Base-by-base conservation (phyloP, 1,140 invertebrate genomes). In the Nixonia krombeini region DNA sequence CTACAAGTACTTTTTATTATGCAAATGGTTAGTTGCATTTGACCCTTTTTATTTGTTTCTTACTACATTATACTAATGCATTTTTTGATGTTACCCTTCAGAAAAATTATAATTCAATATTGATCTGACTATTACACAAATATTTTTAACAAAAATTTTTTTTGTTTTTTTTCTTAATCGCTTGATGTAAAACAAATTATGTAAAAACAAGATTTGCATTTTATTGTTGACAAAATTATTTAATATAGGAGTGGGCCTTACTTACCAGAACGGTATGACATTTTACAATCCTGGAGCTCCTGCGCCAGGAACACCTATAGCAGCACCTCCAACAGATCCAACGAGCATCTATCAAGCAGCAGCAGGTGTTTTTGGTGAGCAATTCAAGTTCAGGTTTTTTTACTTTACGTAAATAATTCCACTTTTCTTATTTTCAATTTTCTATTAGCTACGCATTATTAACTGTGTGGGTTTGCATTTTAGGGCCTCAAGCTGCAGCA, bases 251-350 rank as follows among this genome's bases (percentile, higher is more conserved):
- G 82, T 84, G 78, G 80, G 82, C 33, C 67, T 85, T 40, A 84
- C 87, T 46, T 88, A 88, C 73, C 88, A 89, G 51, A 88, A 88
- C 84, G 87, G 87, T 12, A 85, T 89, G 82, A 86, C 88, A 13
- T 87, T 88, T 61, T 89, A 88, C 47, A 83, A 85, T 57, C 61
- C 84, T 28, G 78, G 77, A 42, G 76, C 78, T 35, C 75, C 83
- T 21, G 71, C 80, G 15, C 80, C 82, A 33, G 77, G 81, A 37
- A 78, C 82, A 46, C 75, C 77, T 1, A 75, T 84, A 41, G 81
- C 83, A 41, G 81, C 80, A 21, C 76, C 80, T 13, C 74, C 80
- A 21, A 75, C 81, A 25, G 83, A 84, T 75, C 82, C 83, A 21
- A 61, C 82, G 17, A 76, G 80, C 6, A 71, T 84, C 61, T 85